Base-by-base conservation (phyloP, 2,113 vertebrate species). In the Pollachius pollachius region DNA sequence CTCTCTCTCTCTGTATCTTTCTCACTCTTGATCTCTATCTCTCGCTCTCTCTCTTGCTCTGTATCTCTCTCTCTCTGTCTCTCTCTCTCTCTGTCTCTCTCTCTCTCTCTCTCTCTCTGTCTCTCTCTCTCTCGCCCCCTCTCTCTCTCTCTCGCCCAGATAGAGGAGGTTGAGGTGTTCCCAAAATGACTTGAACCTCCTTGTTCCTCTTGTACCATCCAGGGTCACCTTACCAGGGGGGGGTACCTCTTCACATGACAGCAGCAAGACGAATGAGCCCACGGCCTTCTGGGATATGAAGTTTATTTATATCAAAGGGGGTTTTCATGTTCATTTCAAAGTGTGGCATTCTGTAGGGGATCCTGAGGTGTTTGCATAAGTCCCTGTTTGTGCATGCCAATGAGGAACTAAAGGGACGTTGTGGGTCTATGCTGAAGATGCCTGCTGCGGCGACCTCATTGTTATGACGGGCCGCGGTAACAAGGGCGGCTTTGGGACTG, bases 161-260 rank as follows among this genome's bases (percentile, higher is more conserved):
- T 89, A 88, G 86, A 59, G 68, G 77, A 83, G 71, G 70, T 41
- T 67, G 75, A 84, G 78, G 73, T 74, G 79, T 84, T 82, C 78
- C 78, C 79, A 82, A 77, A 79, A 80, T 82, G 84, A 81, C 85
- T 81, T 83, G 81, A 80, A 80, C 79, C 74, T 82, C 79, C 81
- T 84, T 82, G 77, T 80, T 82, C 15, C 72, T 79, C 83, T 70
- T 56, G 34, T 75, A 68, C 78, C 13, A 48, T 15, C 34, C 59
- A 48, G 77, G 87, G 87, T 91, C 86, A 87, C 82, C 80, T 89
- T 90, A 86, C 88, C 75, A 61, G 23, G 56, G 27, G 52, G 81
- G 81, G 81, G 81, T 88, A 81, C 73, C 21, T 15, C 85, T 89
- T 88, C 85, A 89, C 83, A 78, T 82, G 82, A 83, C 85, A 77